These are phyloP conservation scores for Cerastis leucographa DNA, from an alignment of 2,888 invertebrate species.

Conservation along the genomic window DNA sequence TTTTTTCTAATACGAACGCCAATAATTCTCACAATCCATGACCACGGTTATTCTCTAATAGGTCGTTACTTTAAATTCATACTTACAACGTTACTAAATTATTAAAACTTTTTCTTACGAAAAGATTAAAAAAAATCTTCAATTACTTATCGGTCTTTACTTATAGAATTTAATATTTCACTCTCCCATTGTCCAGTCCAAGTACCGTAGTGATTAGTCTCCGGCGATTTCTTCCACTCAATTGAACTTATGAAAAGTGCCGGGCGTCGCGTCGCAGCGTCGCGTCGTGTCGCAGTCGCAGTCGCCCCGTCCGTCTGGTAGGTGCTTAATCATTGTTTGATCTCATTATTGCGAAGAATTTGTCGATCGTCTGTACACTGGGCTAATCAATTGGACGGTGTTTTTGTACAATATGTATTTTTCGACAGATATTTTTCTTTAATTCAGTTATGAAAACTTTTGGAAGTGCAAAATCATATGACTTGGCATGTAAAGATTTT, in stretches of 20 bases:
- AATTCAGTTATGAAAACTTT: not conserved
- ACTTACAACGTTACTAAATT: not conserved
- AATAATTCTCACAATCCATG: not conserved
- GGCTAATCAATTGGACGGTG: conserved; percentile 36
- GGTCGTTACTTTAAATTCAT: not conserved
- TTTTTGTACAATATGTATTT: conserved; percentile 6
- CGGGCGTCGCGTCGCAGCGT: conserved; percentile 62
- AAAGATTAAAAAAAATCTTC: not conserved
- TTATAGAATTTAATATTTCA: conserved; percentile 47
- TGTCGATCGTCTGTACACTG: conserved; percentile 37
- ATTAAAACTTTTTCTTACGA: not conserved
- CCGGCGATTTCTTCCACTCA: conserved; percentile 86
- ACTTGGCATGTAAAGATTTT: not conserved
- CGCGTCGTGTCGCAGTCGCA: conserved; percentile 36
- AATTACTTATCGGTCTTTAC: not conserved
- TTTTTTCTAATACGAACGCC: too few relatives aligned
- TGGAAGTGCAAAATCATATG: not conserved
- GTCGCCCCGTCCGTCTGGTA: conserved; percentile 55
- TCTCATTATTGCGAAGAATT: conserved; percentile 80
- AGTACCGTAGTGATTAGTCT: conserved; percentile 85
- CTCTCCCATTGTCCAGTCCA: conserved; percentile 68
- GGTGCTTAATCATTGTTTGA: conserved; percentile 86
- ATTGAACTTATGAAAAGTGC: conserved; percentile 89
- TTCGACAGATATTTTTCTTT: not conserved
- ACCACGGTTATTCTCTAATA: not conserved